These are phyloP conservation scores for Oplegnathus fasciatus DNA, from an alignment of 2,113 vertebrate genomes.

Conservation along the genomic window DNA sequence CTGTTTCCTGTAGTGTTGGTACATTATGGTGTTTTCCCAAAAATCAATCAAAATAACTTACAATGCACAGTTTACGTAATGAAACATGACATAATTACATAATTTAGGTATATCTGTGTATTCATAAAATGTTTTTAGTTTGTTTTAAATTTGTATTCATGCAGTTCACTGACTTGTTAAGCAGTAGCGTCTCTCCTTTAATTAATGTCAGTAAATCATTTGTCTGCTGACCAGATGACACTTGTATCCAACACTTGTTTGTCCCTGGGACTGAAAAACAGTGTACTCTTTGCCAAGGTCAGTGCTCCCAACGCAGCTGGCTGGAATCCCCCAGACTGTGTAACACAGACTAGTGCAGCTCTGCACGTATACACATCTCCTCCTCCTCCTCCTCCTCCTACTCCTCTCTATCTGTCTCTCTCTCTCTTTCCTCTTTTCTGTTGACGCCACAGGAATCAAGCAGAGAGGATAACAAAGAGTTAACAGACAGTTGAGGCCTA, in stretches of 20 bases:
- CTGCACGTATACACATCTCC: slow-evolving; percentile 81
- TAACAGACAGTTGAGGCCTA: slow-evolving; percentile 33
- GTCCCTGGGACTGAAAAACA: slow-evolving; percentile 68
- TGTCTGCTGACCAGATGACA: slow-evolving; percentile 50
- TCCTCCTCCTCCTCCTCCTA: slow-evolving; percentile 41
- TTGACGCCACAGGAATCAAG: slow-evolving; percentile 53
- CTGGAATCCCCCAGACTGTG: slow-evolving; percentile 76
- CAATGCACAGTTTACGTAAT: slow-evolving; percentile 16
- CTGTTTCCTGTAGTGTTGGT: slow-evolving; percentile 61
- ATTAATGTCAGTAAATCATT: slow-evolving; percentile 53
- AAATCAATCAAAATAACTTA: slow-evolving; percentile 24
- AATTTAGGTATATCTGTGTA: not conserved
- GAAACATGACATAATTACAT: not conserved
- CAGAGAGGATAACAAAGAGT: slow-evolving; percentile 42
- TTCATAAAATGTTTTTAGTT: not conserved
- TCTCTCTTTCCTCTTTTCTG: slow-evolving; percentile 55
- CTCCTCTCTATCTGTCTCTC: slow-evolving; percentile 18
- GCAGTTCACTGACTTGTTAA: not conserved
- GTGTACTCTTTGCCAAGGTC: slow-evolving; percentile 79
- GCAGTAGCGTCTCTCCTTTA: slow-evolving; percentile 7
- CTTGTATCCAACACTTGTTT: slow-evolving; percentile 71
- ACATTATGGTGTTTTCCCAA: slow-evolving; percentile 14
- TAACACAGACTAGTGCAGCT: slow-evolving; percentile 74
- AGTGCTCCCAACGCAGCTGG: slow-evolving; percentile 77
- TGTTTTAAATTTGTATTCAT: not conserved